Conservation (phyloP, 2,888 invertebrate genomes). For the Synanthedon tipuliformis region DNA sequence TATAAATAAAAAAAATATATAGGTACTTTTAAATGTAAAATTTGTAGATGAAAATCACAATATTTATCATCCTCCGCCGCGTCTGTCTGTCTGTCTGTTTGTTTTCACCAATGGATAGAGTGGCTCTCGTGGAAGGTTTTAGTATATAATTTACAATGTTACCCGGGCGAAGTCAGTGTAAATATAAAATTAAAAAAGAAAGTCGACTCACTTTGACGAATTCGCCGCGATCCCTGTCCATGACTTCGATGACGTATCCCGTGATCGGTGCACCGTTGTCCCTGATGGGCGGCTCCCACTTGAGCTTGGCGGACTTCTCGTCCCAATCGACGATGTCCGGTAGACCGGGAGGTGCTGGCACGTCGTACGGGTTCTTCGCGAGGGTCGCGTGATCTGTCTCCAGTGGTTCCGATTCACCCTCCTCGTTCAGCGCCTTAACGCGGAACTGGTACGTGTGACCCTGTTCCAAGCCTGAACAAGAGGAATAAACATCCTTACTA, state of each 20-base stretch:
- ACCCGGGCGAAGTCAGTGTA: too few species aligned
- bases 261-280: slow-evolving; percentile 96
- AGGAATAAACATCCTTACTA: too few species aligned
- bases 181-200: too few species aligned
- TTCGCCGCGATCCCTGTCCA: slow-evolving; percentile 86
- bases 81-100: too few species aligned
- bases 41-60: too few species aligned
- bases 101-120: too few species aligned
- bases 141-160: too few species aligned
- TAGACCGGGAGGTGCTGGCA: slow-evolving; percentile 88
- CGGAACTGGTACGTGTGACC: slow-evolving; percentile 98
- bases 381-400: slow-evolving; percentile 88
- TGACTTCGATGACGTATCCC: slow-evolving; percentile 91
- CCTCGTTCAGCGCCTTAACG: slow-evolving; percentile 95
- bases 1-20: too few species aligned
- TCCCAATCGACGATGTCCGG: slow-evolving; percentile 93
- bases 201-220: slow-evolving; percentile 75
- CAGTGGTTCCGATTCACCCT: slow-evolving; percentile 96
- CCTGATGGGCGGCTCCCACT: slow-evolving; percentile 90
- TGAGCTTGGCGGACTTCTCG: slow-evolving; percentile 89
- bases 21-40: too few species aligned
- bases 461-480: slow-evolving; percentile 82
- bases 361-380: slow-evolving; percentile 98
- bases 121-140: too few species aligned
- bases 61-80: too few species aligned